Percentiles rank a stretch among this genome's conserved stretches.
phyloP scores from a whole-genome alignment of 2,888 invertebrate genomes.

The Sinotaia quadrata region DNA sequence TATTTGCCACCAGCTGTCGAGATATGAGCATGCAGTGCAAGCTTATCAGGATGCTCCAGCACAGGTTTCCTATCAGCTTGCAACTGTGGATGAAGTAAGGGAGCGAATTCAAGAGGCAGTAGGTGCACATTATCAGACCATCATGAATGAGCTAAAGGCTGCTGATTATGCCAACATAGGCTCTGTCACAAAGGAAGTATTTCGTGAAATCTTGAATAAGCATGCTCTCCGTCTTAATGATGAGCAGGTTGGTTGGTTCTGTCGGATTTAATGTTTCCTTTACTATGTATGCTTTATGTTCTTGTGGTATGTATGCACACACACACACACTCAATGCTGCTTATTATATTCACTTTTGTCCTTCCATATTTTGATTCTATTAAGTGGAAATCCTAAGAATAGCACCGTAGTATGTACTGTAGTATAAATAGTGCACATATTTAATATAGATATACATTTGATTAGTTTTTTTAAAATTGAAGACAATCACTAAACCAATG shows the following conservation, averaged over 20 bases:
- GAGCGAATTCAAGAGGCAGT: constrained; percentile 63
- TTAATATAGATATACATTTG: too few species aligned
- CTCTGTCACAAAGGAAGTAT: constrained; percentile 58
- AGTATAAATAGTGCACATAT: too few species aligned
- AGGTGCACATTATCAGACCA: constrained; percentile 50
- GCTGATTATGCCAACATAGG: constrained; percentile 68
- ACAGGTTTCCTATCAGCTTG: constrained; percentile 39
- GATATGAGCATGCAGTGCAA: constrained; percentile 19
- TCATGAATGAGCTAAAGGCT: constrained; percentile 59
- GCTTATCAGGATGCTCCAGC: constrained; percentile 19
- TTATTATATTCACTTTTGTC: background rate
- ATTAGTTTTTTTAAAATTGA: too few species aligned
- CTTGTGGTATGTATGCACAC: background rate
- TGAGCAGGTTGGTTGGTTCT: constrained; percentile 58
- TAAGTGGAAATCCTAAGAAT: too few species aligned
- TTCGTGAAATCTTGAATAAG: constrained; percentile 55
- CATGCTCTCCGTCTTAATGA: constrained; percentile 57
- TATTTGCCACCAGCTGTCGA: background rate
- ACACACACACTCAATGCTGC: background rate
- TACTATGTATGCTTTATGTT: background rate
- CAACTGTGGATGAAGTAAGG: constrained; percentile 57
- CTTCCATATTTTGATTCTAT: too few species aligned
- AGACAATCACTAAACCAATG: too few species aligned
- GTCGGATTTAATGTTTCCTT: constrained; percentile 4
- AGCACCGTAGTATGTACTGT: too few species aligned